Evolutionary conservation across 2,797 vertebrate genomes (phyloP).

Genomic region (Microctenopoma steveboyesi): DNA sequence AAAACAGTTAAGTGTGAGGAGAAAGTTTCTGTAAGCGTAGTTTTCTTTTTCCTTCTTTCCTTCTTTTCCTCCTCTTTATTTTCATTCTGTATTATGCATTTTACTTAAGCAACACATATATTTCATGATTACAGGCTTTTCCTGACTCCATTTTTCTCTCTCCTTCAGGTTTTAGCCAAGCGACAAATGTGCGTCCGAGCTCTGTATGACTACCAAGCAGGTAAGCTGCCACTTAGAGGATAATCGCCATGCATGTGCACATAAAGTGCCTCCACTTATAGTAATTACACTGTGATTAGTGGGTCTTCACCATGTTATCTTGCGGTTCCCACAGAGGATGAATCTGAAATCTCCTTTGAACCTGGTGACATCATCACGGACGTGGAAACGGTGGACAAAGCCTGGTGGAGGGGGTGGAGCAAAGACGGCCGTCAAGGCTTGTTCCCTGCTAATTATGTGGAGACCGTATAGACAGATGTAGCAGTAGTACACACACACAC

Average conservation of each 20-base stretch:
- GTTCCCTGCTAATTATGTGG: conserved; percentile 86
- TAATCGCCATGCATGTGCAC: conserved; percentile 60
- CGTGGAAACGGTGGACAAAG: conserved; percentile 85
- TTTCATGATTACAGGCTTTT: conserved; percentile 46
- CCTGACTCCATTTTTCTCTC: conserved; percentile 39
- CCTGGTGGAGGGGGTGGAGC: conserved; percentile 86
- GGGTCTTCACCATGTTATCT: conserved; percentile 69
- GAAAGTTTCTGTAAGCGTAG: conserved; percentile 12
- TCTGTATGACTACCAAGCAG: conserved; percentile 86
- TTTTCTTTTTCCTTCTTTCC: not conserved
- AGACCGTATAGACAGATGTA: conserved; percentile 77
- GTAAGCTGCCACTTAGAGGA: conserved; percentile 72
- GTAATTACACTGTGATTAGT: conserved; percentile 70
- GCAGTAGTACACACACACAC: conserved; percentile 34
- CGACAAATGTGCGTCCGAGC: conserved; percentile 81
- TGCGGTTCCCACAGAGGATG: conserved; percentile 80
- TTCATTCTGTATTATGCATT: conserved; percentile 10
- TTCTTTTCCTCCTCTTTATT: not conserved
- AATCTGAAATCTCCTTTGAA: conserved; percentile 85
- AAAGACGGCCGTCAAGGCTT: conserved; percentile 85
- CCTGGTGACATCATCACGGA: conserved; percentile 85
- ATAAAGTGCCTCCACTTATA: conserved; percentile 64
- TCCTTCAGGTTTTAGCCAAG: conserved; percentile 70
- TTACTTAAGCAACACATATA: not conserved
- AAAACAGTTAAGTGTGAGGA: not conserved